Evolutionary conservation across 2,113 vertebrate species (phyloP).

Genomic region (Trichomycterus rosablanca): DNA sequence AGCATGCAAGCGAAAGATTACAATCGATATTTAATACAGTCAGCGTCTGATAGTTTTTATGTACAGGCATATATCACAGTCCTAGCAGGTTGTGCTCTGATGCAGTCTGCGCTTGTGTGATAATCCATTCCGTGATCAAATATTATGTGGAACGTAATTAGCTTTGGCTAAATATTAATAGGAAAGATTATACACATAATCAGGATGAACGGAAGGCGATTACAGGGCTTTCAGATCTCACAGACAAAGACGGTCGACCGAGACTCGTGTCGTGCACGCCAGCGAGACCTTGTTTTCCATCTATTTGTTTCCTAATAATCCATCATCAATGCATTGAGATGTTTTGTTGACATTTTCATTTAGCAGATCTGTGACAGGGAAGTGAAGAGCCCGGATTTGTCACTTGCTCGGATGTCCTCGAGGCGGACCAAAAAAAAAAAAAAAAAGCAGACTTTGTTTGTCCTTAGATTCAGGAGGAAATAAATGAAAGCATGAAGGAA

Average conservation of each 20-base stretch:
- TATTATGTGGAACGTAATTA: background rate
- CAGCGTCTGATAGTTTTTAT: background rate
- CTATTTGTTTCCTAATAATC: background rate
- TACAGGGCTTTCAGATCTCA: too few species aligned
- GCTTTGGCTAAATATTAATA: background rate
- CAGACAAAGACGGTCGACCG: too few species aligned
- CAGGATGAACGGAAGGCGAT: background rate
- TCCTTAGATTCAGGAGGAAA: constrained; percentile 38
- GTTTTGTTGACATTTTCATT: constrained; percentile 37
- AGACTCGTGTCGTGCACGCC: too few species aligned
- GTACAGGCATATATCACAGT: background rate
- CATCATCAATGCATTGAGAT: constrained; percentile 18
- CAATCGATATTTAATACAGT: constrained; percentile 37
- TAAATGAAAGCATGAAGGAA: constrained; percentile 38
- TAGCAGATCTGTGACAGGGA: constrained; percentile 35
- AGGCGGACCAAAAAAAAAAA: constrained; percentile 17
- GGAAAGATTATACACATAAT: background rate
- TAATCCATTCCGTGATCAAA: constrained; percentile 6
- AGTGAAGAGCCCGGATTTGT: constrained; percentile 35
- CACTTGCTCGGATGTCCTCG: constrained; percentile 43
- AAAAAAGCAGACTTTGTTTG: constrained; percentile 45
- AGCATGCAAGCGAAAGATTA: constrained; percentile 24
- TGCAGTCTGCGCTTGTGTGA: background rate
- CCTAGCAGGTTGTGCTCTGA: background rate
- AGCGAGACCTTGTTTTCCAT: background rate